Conservation (phyloP, 2,888 invertebrate species). For the Troilus luridus region DNA sequence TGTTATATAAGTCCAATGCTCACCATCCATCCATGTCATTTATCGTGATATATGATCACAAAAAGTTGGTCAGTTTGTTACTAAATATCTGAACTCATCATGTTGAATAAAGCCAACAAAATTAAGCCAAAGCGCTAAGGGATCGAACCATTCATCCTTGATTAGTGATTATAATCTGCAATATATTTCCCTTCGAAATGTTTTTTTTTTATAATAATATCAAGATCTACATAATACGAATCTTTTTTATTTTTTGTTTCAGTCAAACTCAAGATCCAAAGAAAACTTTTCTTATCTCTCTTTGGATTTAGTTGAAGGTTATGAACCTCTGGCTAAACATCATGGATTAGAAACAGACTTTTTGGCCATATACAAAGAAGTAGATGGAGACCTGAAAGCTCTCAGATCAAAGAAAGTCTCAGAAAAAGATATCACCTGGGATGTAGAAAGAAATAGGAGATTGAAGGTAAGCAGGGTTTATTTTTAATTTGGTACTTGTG, state of each 20-base stretch:
- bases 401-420: conserved; percentile 73
- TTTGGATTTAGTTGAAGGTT: conserved; percentile 74
- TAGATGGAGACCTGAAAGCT: conserved; percentile 81
- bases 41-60: too few relatives aligned
- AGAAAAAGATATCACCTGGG: conserved; percentile 78
- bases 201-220: too few relatives aligned
- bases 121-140: too few relatives aligned
- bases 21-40: too few relatives aligned
- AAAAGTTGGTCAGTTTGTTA: too few relatives aligned
- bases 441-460: conserved; percentile 79
- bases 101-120: too few relatives aligned
- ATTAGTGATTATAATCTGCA: too few relatives aligned
- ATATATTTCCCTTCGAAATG: too few relatives aligned
- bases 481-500: background rate
- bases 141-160: too few relatives aligned
- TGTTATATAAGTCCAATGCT: too few relatives aligned
- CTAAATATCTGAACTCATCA: too few relatives aligned
- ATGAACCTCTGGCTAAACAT: conserved; percentile 73
- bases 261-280: conserved; percentile 73
- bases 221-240: background rate
- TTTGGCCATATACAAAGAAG: conserved; percentile 74
- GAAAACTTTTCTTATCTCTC: conserved; percentile 81
- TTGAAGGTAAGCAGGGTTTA: conserved; percentile 68
- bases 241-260: conserved; percentile 12
- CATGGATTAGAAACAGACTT: conserved; percentile 69